These are phyloP conservation scores for Tinea semifulvella DNA, from an alignment of 2,888 invertebrate genomes.

Conservation along the genomic window DNA sequence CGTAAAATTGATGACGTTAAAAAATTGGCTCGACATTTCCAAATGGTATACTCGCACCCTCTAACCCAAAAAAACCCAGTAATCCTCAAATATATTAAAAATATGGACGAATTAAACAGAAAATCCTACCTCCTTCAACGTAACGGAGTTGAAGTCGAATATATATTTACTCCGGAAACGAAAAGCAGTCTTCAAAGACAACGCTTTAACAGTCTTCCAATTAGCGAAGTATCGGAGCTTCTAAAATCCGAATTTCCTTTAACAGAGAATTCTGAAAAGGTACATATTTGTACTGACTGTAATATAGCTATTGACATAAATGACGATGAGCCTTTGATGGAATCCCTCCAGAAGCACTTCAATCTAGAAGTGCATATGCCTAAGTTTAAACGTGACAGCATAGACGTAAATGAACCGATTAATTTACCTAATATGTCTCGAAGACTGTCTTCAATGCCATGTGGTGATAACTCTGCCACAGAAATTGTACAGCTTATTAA, in stretches of 20 bases:
- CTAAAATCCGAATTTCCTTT: slow-evolving; percentile 45
- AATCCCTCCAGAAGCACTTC: slow-evolving; percentile 54
- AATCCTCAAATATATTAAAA: slow-evolving; percentile 36
- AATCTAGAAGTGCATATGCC: slow-evolving; percentile 40
- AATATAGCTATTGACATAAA: slow-evolving; percentile 51
- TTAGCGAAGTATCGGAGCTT: slow-evolving; percentile 54
- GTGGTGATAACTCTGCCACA: slow-evolving; percentile 38
- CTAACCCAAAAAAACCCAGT: slow-evolving; percentile 35
- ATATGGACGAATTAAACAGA: slow-evolving; percentile 41
- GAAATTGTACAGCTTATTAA: slow-evolving; percentile 37
- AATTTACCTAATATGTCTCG: slow-evolving; percentile 53
- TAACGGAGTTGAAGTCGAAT: slow-evolving; percentile 52
- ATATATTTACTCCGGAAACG: slow-evolving; percentile 57
- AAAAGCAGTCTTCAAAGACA: slow-evolving; percentile 52
- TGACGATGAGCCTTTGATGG: slow-evolving; percentile 54
- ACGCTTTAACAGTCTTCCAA: slow-evolving; percentile 54
- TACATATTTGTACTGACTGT: slow-evolving; percentile 57
- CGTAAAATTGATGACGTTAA: slow-evolving; percentile 49
- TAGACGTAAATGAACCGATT: slow-evolving; percentile 54
- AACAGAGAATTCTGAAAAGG: slow-evolving; percentile 44
- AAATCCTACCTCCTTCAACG: slow-evolving; percentile 42
- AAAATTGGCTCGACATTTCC: slow-evolving; percentile 45
- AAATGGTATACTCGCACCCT: slow-evolving; percentile 42
- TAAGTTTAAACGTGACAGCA: slow-evolving; percentile 49
- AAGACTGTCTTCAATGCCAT: slow-evolving; percentile 45